A percentile compares a stretch with the other conserved stretches of the same genome.
These are phyloP conservation scores for Bufotes viridis DNA, from an alignment of 2,797 vertebrate species.

Conservation along the genomic window DNA sequence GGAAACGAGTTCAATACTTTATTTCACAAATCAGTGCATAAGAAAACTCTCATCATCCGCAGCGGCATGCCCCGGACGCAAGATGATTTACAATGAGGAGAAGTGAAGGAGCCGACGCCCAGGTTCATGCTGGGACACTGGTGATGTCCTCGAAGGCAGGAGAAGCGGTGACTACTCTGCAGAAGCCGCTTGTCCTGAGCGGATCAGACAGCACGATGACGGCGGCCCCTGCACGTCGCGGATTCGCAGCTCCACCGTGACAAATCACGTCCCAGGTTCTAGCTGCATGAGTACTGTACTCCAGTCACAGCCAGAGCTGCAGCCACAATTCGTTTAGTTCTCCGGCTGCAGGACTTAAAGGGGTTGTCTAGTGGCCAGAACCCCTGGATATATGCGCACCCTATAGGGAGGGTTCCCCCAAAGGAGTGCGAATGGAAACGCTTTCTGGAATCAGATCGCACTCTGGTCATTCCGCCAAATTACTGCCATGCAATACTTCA, in stretches of 20 bases:
- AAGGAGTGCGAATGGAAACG: too few relatives aligned
- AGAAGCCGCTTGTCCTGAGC: background rate
- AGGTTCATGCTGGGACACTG: background rate
- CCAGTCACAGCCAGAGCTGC: background rate
- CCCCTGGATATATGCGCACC: too few relatives aligned
- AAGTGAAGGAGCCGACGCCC: too few relatives aligned
- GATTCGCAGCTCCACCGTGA: background rate
- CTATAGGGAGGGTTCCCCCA: too few relatives aligned
- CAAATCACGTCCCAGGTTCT: background rate
- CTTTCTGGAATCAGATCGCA: too few relatives aligned
- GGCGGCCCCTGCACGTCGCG: background rate
- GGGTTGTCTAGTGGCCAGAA: too few relatives aligned
- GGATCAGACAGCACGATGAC: background rate
- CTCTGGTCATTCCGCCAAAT: too few relatives aligned
- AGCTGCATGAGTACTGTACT: background rate
- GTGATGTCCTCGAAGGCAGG: background rate
- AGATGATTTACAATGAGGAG: constrained; percentile 5
- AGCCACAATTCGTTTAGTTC: background rate
- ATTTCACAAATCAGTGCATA: constrained; percentile 58
- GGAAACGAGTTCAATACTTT: constrained; percentile 39
- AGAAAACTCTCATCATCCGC: constrained; percentile 17
- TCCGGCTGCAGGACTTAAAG: background rate
- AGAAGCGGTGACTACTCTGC: background rate
- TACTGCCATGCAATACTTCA: background rate
- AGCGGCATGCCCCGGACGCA: background rate